Evolutionary conservation across 2,797 vertebrate genomes (phyloP), one percentile per base, ranked within the genome.

Genomic region (Bufotes viridis): DNA sequence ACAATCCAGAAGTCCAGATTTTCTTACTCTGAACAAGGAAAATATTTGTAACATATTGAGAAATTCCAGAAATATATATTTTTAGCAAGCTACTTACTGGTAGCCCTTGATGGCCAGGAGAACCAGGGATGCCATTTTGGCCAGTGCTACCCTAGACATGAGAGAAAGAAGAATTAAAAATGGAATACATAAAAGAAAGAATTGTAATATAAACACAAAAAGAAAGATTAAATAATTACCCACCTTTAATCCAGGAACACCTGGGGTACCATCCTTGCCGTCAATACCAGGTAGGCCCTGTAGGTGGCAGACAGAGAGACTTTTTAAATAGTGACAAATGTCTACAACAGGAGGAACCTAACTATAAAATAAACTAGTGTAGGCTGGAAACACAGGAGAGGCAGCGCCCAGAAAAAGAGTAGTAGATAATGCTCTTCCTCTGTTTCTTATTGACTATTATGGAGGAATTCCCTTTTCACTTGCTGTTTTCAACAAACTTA

Each of bases 271-370:
- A 0, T 99, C 97, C 93, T 99, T 99, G 90, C 98, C 98, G 49
- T 99, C 97, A 15, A 98, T 97, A 82, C 98, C 98, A 0, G 98
- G 98, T 69, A 98, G 95, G 90, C 98, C 98, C 98, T 99, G 92
- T 20, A 92, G 13, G 10, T 87, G n/a, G 15, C 5, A 69, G 55
- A 61, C 2, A 20, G 26, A 61, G 15, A 20, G 24, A 3, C 17
- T 58, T 74, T 74, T 72, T 22, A 74, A 17, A 75, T 53, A 53
- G 22, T 84, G 10, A 11, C 2, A 22, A 51, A 76, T 13, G 42
- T 53, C 42, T 42, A 42, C 42, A 42, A 42, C 42, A 6, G 42
- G 42, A 0, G 6, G 42, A 42, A 42, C 42, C 42, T 42, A 5
- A 42, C 1, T 67, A 24, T 11, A 11, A 69, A 26, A 34, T 34